phyloP scores from a whole-genome alignment of 2,888 invertebrate genomes.

The Cenopis cana region DNA sequence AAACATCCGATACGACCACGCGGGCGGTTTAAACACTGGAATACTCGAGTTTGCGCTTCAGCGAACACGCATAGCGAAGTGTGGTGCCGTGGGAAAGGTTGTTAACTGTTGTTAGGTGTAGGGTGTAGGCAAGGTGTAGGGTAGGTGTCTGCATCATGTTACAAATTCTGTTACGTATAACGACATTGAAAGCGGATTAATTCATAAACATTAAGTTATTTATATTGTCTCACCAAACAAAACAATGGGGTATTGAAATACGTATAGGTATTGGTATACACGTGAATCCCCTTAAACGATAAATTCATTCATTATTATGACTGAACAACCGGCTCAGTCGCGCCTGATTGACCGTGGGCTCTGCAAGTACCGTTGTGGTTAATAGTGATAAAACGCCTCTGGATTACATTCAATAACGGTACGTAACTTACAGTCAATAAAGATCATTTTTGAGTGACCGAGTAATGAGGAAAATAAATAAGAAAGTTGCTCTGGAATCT shows the following conservation, averaged over 20 bases:
- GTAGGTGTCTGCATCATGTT: too few species aligned
- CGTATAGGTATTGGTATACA: not conserved
- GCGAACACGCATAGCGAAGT: too few species aligned
- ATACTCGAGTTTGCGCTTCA: too few species aligned
- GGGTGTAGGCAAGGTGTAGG: too few species aligned
- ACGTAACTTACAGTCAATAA: not conserved
- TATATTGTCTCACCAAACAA: not conserved
- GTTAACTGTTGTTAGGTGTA: too few species aligned
- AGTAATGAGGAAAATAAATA: constrained; percentile 6
- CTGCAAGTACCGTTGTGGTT: constrained; percentile 25
- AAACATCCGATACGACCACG: too few species aligned
- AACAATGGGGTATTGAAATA: not conserved
- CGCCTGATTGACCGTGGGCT: constrained; percentile 27
- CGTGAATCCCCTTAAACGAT: constrained; percentile 34
- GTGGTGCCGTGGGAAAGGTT: too few species aligned
- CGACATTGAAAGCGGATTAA: too few species aligned
- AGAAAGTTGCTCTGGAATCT: constrained; percentile 14
- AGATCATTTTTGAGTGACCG: not conserved
- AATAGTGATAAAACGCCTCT: constrained; percentile 23
- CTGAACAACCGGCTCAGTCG: constrained; percentile 25
- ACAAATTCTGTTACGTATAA: too few species aligned
- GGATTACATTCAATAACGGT: constrained; percentile 17
- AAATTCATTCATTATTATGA: constrained; percentile 35
- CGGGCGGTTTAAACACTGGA: too few species aligned
- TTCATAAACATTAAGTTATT: not conserved